Evolutionary conservation across 2,888 invertebrate species (phyloP).

Genomic region (Gastrophysa polygoni): DNA sequence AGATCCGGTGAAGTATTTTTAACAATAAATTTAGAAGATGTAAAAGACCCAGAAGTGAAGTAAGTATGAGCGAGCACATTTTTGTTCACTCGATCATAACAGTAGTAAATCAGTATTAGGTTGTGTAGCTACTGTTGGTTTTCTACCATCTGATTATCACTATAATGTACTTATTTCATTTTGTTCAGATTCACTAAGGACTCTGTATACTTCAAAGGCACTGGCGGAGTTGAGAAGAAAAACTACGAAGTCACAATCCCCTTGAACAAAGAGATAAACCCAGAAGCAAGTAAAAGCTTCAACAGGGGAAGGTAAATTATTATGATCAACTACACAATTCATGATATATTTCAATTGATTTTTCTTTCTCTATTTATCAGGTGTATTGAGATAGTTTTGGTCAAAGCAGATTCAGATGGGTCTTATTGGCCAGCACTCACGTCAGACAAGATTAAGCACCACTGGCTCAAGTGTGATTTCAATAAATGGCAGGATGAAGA

Average conservation of each 20-base stretch:
- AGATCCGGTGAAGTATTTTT: conserved; percentile 81
- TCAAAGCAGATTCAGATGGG: conserved; percentile 69
- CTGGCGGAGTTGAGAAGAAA: conserved; percentile 83
- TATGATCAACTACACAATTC: no score
- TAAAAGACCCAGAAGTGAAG: conserved; percentile 82
- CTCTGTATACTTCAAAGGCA: conserved; percentile 82
- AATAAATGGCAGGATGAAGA: conserved; percentile 98
- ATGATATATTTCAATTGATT: no score
- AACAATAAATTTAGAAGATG: conserved; percentile 89
- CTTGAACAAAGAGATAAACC: conserved; percentile 80
- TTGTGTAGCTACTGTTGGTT: no score
- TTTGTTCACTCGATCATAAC: no score
- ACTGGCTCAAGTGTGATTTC: conserved; percentile 97
- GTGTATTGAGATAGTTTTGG: conserved; percentile 75
- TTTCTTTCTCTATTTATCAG: no score
- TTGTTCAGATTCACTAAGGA: conserved; percentile 69
- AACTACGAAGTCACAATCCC: conserved; percentile 87
- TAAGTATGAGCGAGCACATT: conserved; percentile 61
- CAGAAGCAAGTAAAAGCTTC: conserved; percentile 76
- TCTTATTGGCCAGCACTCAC: conserved; percentile 89
- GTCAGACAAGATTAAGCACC: conserved; percentile 85
- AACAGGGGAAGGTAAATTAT: conserved; percentile 66
- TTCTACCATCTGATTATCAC: no score
- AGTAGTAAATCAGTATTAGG: no score
- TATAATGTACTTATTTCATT: neutral